Percentiles rank a stretch among this genome's conserved stretches.
phyloP scores from a whole-genome alignment of 1,140 invertebrate species.

The Monochamus saltuarius region DNA sequence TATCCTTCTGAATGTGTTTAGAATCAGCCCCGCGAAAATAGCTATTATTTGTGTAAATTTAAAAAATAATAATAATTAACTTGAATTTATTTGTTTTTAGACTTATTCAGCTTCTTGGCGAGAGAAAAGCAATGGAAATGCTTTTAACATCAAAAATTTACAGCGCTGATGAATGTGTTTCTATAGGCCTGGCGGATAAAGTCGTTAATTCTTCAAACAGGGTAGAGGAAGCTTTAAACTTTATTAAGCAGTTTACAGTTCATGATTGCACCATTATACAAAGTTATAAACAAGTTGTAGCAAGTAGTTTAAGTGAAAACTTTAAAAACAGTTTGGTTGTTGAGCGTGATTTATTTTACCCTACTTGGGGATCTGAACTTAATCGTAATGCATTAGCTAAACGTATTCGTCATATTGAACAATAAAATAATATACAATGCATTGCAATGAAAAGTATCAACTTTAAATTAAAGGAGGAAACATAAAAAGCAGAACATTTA shows the following conservation, averaged over 20 bases:
- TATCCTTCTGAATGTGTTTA: too few relatives aligned
- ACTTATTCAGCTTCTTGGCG: conserved; percentile 5
- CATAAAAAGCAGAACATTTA: too few relatives aligned
- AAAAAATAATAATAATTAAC: too few relatives aligned
- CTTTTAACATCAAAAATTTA: conserved; percentile 6
- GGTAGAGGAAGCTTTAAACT: conserved; percentile 6
- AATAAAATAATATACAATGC: not conserved
- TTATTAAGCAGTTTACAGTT: conserved; percentile 1
- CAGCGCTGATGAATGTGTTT: conserved; percentile 13
- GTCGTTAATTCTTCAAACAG: conserved; percentile 4
- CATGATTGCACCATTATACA: not conserved
- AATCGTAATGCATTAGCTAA: conserved; percentile 12
- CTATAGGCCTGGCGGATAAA: conserved; percentile 8
- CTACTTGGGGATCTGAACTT: conserved; percentile 13
- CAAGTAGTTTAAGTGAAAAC: not conserved
- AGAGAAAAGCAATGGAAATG: conserved; percentile 12
- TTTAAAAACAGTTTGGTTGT: conserved; percentile 7
- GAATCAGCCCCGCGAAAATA: too few relatives aligned
- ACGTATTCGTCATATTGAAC: conserved; percentile 8
- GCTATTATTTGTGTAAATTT: too few relatives aligned
- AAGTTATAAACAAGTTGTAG: conserved; percentile 1
- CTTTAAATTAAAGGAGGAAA: too few relatives aligned
- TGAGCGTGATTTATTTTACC: conserved; percentile 1
- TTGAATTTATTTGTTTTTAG: too few relatives aligned
- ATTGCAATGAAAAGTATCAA: too few relatives aligned